These are phyloP conservation scores for Drosophila murphyi DNA, from an alignment of 1,140 invertebrate species.

Conservation along the genomic window DNA sequence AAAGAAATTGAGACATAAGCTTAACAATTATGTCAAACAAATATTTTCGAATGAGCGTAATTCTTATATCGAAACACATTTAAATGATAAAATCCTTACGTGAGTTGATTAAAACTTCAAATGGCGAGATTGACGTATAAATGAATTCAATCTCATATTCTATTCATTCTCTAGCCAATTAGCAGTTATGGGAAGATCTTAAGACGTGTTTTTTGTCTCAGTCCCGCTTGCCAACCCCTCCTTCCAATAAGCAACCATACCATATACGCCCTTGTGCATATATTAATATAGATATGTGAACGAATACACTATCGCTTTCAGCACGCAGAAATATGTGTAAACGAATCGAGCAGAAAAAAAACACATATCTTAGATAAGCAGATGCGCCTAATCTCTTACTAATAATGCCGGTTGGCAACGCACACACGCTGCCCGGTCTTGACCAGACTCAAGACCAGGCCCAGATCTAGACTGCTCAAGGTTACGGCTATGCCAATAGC, in stretches of 20 bases:
- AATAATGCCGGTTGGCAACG: conserved; percentile 10
- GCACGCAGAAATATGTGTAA: not conserved
- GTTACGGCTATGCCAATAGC: conserved; percentile 20
- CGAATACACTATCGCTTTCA: conserved; percentile 12
- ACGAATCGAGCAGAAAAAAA: not conserved
- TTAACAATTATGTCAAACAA: too few species aligned
- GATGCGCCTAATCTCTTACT: not conserved
- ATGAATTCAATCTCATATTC: not conserved
- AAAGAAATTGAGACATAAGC: too few species aligned
- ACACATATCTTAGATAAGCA: conserved; percentile 5
- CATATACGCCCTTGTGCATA: not conserved
- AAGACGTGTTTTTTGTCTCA: conserved; percentile 18
- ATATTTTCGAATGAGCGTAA: too few species aligned
- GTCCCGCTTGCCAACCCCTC: too few species aligned
- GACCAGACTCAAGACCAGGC: conserved; percentile 10
- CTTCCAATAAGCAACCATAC: too few species aligned
- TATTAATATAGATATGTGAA: not conserved
- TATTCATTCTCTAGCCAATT: not conserved
- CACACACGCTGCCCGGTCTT: conserved; percentile 12
- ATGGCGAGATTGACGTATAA: not conserved
- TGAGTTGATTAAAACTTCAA: not conserved
- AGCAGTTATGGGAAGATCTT: not conserved
- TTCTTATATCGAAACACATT: too few species aligned
- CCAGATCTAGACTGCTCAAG: conserved; percentile 19
- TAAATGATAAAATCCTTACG: too few species aligned